Conservation (phyloP, 2,113 vertebrate species). For the Petrocephalus zakoni region DNA sequence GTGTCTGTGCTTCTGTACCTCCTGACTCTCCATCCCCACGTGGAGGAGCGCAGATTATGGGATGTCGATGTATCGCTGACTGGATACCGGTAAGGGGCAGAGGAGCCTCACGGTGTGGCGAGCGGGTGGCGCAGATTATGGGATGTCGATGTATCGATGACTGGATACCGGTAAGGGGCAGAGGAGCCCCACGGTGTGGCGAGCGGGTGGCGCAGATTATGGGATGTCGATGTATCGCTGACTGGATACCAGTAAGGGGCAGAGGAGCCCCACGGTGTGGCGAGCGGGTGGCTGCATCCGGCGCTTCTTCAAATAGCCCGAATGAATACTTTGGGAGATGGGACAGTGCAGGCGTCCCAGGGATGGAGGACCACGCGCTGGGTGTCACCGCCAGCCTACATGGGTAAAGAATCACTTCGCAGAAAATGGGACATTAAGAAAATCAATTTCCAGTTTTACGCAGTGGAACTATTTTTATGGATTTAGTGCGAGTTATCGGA, state of each 20-base stretch:
- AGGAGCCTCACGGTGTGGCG: too few relatives aligned
- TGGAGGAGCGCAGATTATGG: too few relatives aligned
- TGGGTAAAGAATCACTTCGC: background rate
- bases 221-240: background rate
- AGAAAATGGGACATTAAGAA: background rate
- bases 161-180: too few relatives aligned
- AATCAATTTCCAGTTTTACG: slow-evolving; percentile 4
- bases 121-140: too few relatives aligned
- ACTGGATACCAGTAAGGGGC: background rate
- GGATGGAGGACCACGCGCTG: background rate
- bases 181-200: too few relatives aligned
- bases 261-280: too few relatives aligned
- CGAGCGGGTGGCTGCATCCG: background rate
- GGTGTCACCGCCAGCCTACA: background rate
- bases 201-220: background rate
- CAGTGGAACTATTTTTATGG: background rate
- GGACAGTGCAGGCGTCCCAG: background rate
- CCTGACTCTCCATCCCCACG: too few relatives aligned
- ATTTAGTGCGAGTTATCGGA: background rate
- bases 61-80: too few relatives aligned
- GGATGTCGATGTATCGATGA: too few relatives aligned
- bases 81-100: too few relatives aligned
- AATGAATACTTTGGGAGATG: background rate
- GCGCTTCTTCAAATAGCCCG: slow-evolving; percentile 11
- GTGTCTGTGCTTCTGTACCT: too few relatives aligned